phyloP scores from a whole-genome alignment of 2,888 invertebrate genomes.

The Drosophila siamana region DNA sequence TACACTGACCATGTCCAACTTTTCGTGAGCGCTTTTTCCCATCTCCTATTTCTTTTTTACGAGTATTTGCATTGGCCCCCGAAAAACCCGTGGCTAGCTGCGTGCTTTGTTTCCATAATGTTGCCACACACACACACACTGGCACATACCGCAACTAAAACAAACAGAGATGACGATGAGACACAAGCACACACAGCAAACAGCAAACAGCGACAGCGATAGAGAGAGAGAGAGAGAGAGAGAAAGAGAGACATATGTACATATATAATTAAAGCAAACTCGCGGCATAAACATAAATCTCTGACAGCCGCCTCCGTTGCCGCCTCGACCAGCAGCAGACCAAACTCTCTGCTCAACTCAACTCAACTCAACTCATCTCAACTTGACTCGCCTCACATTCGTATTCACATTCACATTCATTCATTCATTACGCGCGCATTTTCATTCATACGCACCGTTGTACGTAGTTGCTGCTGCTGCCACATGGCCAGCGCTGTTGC shows the following conservation, averaged over 20 bases:
- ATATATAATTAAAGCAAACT: constrained; percentile 70
- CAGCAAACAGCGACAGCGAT: too few relatives aligned
- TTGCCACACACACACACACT: constrained; percentile 21
- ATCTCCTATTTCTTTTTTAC: constrained; percentile 6
- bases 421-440: constrained; percentile 65
- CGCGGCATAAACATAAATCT: constrained; percentile 79
- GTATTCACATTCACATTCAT: constrained; percentile 59
- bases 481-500: constrained; percentile 49
- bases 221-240: too few relatives aligned
- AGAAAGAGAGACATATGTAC: constrained; percentile 6
- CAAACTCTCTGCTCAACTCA: background rate
- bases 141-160: constrained; percentile 14
- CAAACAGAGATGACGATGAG: constrained; percentile 25
- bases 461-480: constrained; percentile 50
- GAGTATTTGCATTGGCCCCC: constrained; percentile 33
- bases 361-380: constrained; percentile 9
- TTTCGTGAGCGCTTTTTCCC: constrained; percentile 8
- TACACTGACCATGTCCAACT: constrained; percentile 25
- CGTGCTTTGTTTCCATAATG: constrained; percentile 67
- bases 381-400: constrained; percentile 27
- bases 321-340: background rate
- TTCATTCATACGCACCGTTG: constrained; percentile 76
- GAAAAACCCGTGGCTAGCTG: constrained; percentile 26
- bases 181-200: constrained; percentile 2
- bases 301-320: constrained; percentile 36